Evolutionary conservation across 2,888 invertebrate genomes (phyloP).

Genomic region (Papilio gigon): DNA sequence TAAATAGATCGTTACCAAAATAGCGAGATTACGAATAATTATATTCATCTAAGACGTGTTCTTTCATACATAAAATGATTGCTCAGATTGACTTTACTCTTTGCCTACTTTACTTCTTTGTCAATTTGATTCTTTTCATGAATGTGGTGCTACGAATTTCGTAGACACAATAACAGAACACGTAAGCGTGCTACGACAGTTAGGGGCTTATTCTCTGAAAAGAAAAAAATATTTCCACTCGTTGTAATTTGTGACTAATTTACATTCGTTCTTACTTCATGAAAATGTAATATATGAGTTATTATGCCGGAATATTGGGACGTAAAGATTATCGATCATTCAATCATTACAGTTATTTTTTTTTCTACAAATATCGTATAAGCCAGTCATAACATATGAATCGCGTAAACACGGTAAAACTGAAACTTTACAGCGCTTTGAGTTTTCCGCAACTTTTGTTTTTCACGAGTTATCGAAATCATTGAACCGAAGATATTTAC

Average conservation of each 20-base stretch:
- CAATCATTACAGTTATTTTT: too few species aligned
- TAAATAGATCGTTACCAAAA: background rate
- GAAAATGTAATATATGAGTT: too few species aligned
- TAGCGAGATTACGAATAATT: background rate
- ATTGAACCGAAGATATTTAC: constrained; percentile 46
- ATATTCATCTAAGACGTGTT: background rate
- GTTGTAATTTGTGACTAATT: background rate
- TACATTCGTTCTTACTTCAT: too few species aligned
- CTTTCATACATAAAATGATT: too few species aligned
- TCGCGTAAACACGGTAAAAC: constrained; percentile 16
- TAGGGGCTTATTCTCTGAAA: constrained; percentile 55
- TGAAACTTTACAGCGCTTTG: constrained; percentile 34
- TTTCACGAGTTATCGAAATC: constrained; percentile 40
- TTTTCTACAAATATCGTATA: background rate
- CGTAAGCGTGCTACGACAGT: constrained; percentile 66
- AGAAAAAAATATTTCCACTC: constrained; percentile 18
- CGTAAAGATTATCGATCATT: too few species aligned
- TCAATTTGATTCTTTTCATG: constrained; percentile 66
- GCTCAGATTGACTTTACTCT: too few species aligned
- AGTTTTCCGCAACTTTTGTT: constrained; percentile 41
- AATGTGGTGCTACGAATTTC: constrained; percentile 65
- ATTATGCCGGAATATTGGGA: too few species aligned
- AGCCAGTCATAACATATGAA: constrained; percentile 25
- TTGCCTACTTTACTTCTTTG: too few species aligned
- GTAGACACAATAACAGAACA: constrained; percentile 66